These are phyloP conservation scores for Danio aesculapii DNA, from an alignment of 2,797 vertebrate genomes.

Conservation along the genomic window DNA sequence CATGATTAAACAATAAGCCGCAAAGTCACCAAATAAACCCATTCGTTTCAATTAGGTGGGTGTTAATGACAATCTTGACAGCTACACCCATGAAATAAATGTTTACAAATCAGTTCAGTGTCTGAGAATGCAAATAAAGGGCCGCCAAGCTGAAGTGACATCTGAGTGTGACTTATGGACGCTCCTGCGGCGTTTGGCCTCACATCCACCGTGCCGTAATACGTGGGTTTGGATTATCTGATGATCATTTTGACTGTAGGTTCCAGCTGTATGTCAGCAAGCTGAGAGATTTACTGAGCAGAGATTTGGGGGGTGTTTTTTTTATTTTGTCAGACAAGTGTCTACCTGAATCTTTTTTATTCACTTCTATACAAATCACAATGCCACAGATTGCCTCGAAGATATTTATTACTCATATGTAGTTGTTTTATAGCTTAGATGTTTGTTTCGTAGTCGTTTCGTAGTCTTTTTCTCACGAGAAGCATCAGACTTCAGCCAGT, in stretches of 20 bases:
- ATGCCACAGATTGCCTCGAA: not conserved
- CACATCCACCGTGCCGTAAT: not conserved
- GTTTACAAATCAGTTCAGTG: not conserved
- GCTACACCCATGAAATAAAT: not conserved
- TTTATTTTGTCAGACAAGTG: not conserved
- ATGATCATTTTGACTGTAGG: not conserved
- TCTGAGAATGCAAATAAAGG: not conserved
- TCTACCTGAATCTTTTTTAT: constrained; percentile 12
- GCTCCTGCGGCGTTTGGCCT: not conserved
- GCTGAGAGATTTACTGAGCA: not conserved
- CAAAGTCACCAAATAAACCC: not conserved
- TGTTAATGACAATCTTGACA: not conserved
- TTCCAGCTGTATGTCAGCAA: not conserved
- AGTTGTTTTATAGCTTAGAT: not conserved
- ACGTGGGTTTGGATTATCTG: not conserved
- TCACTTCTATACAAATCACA: not conserved
- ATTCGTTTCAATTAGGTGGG: not conserved
- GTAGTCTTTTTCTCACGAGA: not conserved
- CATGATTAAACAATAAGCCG: not conserved
- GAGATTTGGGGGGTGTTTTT: not conserved
- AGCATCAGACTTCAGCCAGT: not conserved
- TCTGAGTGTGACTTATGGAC: not conserved
- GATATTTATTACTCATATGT: not conserved
- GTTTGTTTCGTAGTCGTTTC: too few relatives aligned
- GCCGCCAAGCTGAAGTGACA: not conserved